A percentile compares a stretch with the other conserved stretches of the same genome.
Conservation (phyloP, 2,888 invertebrate genomes). For the Acleris sparsana region DNA sequence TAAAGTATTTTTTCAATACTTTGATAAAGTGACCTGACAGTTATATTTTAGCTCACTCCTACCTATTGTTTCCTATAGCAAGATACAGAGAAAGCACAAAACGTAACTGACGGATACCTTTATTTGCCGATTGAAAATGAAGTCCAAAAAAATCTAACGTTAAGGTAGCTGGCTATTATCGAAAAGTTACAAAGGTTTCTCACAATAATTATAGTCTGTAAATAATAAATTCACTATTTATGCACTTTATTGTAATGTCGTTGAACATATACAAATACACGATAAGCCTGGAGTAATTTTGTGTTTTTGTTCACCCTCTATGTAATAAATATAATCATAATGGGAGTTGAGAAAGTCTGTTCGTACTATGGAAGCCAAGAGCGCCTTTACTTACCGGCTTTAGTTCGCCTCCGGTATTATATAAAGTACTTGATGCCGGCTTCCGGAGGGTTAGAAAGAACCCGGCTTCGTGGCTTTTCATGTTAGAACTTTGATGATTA, state of each 20-base stretch:
- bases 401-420: slow-evolving; percentile 21
- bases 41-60: too few relatives aligned
- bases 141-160: too few relatives aligned
- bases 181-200: slow-evolving; percentile 16
- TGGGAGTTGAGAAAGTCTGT: slow-evolving; percentile 24
- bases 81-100: too few relatives aligned
- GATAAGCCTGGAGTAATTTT: slow-evolving; percentile 35
- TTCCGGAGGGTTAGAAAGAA: slow-evolving; percentile 8
- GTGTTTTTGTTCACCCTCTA: slow-evolving; percentile 31
- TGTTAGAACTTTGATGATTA: slow-evolving; percentile 2
- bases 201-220: slow-evolving; percentile 50
- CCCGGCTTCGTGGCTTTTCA: slow-evolving; percentile 12
- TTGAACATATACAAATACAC: slow-evolving; percentile 67
- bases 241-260: slow-evolving; percentile 70
- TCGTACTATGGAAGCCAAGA: slow-evolving; percentile 2
- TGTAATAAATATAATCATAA: slow-evolving; percentile 9
- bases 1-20: too few relatives aligned
- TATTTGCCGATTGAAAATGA: too few relatives aligned
- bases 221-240: slow-evolving; percentile 79
- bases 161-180: slow-evolving; percentile 14
- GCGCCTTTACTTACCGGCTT: slow-evolving; percentile 29
- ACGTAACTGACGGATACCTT: too few relatives aligned
- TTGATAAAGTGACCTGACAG: too few relatives aligned
- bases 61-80: too few relatives aligned
- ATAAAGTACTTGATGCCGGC: slow-evolving; percentile 2